Evolutionary conservation across 1,140 invertebrate genomes (phyloP), one percentile per base, ranked within the genome.

Genomic region (Anoplolepis gracilipes): DNA sequence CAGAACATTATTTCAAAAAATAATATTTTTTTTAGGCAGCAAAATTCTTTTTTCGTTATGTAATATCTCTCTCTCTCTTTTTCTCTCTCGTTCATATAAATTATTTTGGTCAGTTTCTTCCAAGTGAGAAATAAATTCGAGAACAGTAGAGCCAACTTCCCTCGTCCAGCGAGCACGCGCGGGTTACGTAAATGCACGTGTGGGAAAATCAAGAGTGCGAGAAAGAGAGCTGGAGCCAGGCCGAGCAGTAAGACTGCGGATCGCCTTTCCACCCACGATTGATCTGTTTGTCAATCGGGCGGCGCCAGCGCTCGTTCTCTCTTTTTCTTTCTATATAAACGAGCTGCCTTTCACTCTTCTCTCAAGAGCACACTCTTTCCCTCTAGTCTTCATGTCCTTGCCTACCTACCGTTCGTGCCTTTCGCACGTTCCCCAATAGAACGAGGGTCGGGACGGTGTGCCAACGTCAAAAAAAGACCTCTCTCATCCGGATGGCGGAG

Each of bases 241-340:
- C 78, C 25, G 87, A 77, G 25, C 25, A 22, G 87, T 67, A 75
- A 84, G 87, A 85, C 78, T 77, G 62, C 57, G 36, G 67, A 82
- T 82, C 78, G 78, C 61, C 67, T 82, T 82, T 82, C 78, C 53
- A 82, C 13, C 53, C 77, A 61, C 78, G 90, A 92, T 91, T 90
- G 90, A 92, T 91, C 89, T 88, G 89, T 92, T 91, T 91, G 90
- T 90, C 75, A 85, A 77, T 53, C 76, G 78, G 25, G 67, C 69
- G 85, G 87, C 65, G 87, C 65, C 82, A 81, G 46, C 85, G 75
- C 70, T 67, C 36, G 33, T 33, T 85, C 16, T 16, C 69, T 73
- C 22, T 46, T 19, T 70, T 39, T 46, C n/a, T 61, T 28, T 39
- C 28, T 25, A 19, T 33, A 33, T 73, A 49, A 49, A 19, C 36